Percentiles rank a stretch among this genome's conserved stretches.
phyloP scores from a whole-genome alignment of 2,797 vertebrate species.

The Sebastes elongatus region DNA sequence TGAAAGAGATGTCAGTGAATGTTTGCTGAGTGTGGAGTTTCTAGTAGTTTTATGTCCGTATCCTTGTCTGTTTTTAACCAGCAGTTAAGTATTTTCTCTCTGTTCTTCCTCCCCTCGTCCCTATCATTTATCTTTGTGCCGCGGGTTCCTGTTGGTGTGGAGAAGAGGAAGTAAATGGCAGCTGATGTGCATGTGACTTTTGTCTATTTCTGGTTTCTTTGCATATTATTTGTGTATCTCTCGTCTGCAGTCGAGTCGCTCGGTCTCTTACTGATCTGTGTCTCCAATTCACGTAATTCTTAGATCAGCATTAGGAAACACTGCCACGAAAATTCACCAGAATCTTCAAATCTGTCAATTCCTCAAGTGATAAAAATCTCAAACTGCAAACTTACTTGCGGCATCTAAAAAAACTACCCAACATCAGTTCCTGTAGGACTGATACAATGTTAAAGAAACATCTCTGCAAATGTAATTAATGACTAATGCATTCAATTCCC shows the following conservation, averaged over 20 bases:
- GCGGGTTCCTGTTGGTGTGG: neutral
- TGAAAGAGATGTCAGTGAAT: too few relatives aligned
- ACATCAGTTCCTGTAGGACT: neutral
- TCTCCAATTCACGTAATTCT: neutral
- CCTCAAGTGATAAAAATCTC: neutral
- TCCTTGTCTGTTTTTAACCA: too few relatives aligned
- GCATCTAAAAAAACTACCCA: neutral
- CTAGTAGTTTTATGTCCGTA: too few relatives aligned
- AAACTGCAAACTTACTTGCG: too few relatives aligned
- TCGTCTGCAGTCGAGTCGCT: neutral
- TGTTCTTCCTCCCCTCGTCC: too few relatives aligned
- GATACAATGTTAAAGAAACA: neutral
- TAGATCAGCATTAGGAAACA: neutral
- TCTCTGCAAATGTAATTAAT: too few relatives aligned
- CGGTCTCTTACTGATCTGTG: neutral
- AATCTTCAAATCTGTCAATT: neutral
- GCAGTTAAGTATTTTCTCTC: too few relatives aligned
- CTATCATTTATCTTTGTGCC: too few relatives aligned
- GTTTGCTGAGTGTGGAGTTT: too few relatives aligned
- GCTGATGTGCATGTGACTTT: conserved; percentile 32
- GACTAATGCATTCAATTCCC: too few relatives aligned
- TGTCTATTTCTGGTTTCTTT: conserved; percentile 8
- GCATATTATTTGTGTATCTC: conserved; percentile 46
- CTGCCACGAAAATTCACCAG: neutral
- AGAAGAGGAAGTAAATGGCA: conserved; percentile 26